Conservation (phyloP, 2,113 vertebrate species). For the Fulica atra region DNA sequence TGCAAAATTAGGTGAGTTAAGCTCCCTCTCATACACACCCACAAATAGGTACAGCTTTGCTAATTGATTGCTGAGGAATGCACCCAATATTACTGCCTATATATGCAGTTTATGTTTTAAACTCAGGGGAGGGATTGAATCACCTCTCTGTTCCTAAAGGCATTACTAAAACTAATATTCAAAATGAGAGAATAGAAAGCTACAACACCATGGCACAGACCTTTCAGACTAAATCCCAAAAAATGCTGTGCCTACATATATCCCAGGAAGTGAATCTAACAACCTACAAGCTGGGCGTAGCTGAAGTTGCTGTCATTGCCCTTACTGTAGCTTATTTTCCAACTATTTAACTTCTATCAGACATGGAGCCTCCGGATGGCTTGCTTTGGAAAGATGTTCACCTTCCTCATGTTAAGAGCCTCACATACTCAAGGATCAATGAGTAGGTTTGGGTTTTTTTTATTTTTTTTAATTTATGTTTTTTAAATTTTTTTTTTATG, state of each 20-base stretch:
- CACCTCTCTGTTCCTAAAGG: not conserved
- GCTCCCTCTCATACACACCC: not conserved
- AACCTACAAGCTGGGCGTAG: not conserved
- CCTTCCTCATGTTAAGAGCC: not conserved
- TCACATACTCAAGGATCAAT: no score
- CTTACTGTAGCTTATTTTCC: not conserved
- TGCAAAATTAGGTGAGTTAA: constrained; percentile 40
- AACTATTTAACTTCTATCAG: not conserved
- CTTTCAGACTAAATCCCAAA: not conserved
- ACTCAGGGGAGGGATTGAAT: not conserved
- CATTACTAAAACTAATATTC: not conserved
- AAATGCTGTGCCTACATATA: not conserved
- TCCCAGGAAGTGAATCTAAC: not conserved
- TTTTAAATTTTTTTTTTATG: no score
- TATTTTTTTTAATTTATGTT: no score
- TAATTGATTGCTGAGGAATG: constrained; percentile 32
- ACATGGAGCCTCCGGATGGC: not conserved
- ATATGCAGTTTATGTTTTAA: not conserved
- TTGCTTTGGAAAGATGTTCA: not conserved
- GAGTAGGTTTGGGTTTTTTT: no score
- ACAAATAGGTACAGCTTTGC: not conserved
- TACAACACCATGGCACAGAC: not conserved
- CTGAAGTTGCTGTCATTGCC: not conserved
- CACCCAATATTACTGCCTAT: not conserved
- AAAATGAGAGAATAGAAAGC: not conserved